A percentile compares a stretch with the other conserved stretches of the same genome.
Evolutionary conservation across 2,113 vertebrate species (phyloP).

Genomic region (Pholis gunnellus): DNA sequence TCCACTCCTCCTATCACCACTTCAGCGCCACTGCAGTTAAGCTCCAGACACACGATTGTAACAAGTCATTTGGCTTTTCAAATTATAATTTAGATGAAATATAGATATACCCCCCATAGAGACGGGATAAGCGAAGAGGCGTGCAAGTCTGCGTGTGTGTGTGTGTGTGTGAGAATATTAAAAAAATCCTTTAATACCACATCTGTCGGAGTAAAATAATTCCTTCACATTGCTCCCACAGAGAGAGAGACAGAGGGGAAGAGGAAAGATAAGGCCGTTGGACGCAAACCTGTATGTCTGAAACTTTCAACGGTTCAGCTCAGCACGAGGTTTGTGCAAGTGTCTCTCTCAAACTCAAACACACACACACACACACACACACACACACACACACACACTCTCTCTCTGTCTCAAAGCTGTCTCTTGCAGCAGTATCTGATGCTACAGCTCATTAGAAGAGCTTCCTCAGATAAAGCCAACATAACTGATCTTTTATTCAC

Average conservation of each 20-base stretch:
- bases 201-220: slow-evolving; percentile 54
- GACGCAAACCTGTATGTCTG: slow-evolving; percentile 14
- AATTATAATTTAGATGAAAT: slow-evolving; percentile 79
- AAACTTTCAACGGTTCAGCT: slow-evolving; percentile 56
- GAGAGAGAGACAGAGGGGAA: slow-evolving; percentile 17
- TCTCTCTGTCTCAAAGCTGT: slow-evolving; percentile 22
- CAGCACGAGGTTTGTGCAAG: slow-evolving; percentile 35
- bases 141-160: neutral
- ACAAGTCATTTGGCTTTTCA: slow-evolving; percentile 65
- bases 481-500: slow-evolving; percentile 73
- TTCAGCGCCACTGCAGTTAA: slow-evolving; percentile 9
- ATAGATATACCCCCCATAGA: slow-evolving; percentile 55
- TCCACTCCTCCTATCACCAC: slow-evolving; percentile 14
- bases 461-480: slow-evolving; percentile 63
- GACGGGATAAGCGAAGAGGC: slow-evolving; percentile 22
- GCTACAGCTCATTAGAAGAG: slow-evolving; percentile 66
- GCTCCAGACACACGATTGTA: slow-evolving; percentile 22
- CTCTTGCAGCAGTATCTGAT: slow-evolving; percentile 56
- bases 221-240: slow-evolving; percentile 49
- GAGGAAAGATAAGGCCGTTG: slow-evolving; percentile 14
- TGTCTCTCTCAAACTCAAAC: neutral
- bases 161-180: slow-evolving; percentile 19
- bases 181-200: slow-evolving; percentile 22
- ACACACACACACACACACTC: neutral
- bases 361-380: neutral